Evolutionary conservation across 2,888 invertebrate genomes (phyloP).

Genomic region (Encarsia formosa): DNA sequence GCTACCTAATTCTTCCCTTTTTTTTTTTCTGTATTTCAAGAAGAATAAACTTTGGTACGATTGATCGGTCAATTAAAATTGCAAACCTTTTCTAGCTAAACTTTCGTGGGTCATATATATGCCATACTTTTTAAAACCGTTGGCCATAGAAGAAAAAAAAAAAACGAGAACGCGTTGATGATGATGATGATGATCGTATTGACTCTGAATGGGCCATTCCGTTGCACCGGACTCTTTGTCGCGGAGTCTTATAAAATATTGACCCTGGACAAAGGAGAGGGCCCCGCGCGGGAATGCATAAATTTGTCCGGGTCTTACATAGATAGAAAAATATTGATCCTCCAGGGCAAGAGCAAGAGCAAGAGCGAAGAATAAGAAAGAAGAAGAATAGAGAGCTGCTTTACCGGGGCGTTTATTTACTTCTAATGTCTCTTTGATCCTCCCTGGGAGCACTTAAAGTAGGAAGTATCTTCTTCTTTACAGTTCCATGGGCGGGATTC

Average conservation of each 20-base stretch:
- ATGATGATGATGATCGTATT: no score
- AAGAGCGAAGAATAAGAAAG: background rate
- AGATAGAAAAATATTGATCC: background rate
- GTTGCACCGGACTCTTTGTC: no score
- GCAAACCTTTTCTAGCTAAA: conserved; percentile 12
- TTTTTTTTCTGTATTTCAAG: background rate
- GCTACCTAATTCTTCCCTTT: background rate
- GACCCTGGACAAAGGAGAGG: no score
- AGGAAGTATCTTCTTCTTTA: no score
- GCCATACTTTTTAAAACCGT: conserved; percentile 21
- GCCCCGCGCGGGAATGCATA: no score
- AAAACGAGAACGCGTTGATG: background rate
- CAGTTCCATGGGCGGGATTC: no score
- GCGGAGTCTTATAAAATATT: no score
- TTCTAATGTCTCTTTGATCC: conserved; percentile 27
- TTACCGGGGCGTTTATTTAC: conserved; percentile 29
- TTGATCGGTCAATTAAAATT: conserved; percentile 28
- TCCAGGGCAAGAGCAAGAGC: background rate
- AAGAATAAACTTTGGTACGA: conserved; percentile 19
- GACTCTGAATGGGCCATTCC: no score
- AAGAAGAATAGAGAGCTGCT: conserved; percentile 7
- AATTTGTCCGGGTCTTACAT: no score
- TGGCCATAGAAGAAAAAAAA: background rate
- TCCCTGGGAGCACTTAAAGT: background rate
- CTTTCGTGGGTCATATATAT: conserved; percentile 10